A percentile compares a stretch with the other conserved stretches of the same genome.
Evolutionary conservation across 2,797 vertebrate genomes (phyloP).

Genomic region (Botia almorhae): DNA sequence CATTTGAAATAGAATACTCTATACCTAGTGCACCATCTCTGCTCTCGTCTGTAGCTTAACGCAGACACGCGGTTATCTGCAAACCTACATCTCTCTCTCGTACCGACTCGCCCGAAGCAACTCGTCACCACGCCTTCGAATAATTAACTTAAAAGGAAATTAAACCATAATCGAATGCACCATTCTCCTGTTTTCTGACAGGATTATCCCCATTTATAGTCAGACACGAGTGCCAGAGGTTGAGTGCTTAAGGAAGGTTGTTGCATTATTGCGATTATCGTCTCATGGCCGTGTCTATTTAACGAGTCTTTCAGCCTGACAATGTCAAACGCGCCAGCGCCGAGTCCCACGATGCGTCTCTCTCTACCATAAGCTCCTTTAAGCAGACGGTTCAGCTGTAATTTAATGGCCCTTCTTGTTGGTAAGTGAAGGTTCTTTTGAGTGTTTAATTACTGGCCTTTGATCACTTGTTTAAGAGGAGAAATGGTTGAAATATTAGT

Average conservation of each 20-base stretch:
- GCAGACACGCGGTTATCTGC: slow-evolving; percentile 15
- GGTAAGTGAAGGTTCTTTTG: slow-evolving; percentile 51
- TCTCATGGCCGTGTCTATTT: slow-evolving; percentile 45
- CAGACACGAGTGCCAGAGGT: slow-evolving; percentile 15
- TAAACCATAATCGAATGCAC: slow-evolving; percentile 52
- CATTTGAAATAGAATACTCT: slow-evolving; percentile 10
- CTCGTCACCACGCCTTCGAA: slow-evolving; percentile 31
- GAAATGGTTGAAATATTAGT: slow-evolving; percentile 20
- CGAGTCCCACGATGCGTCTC: slow-evolving; percentile 22
- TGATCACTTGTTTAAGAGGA: slow-evolving; percentile 35
- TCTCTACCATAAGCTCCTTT: slow-evolving; percentile 34
- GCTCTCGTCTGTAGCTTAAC: not conserved
- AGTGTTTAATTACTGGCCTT: slow-evolving; percentile 56
- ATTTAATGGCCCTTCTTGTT: slow-evolving; percentile 53
- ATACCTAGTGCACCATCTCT: not conserved
- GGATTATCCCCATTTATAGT: slow-evolving; percentile 31
- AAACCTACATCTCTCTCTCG: slow-evolving; percentile 12
- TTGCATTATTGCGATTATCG: slow-evolving; percentile 52
- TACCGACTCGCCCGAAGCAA: slow-evolving; percentile 5
- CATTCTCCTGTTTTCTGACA: slow-evolving; percentile 41
- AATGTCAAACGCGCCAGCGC: slow-evolving; percentile 35
- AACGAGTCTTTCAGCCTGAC: slow-evolving; percentile 47
- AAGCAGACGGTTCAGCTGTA: slow-evolving; percentile 50
- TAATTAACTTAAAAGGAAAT: slow-evolving; percentile 61
- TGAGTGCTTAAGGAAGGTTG: slow-evolving; percentile 32